Percentiles rank a stretch among this genome's conserved stretches.
phyloP scores from a whole-genome alignment of 1,140 invertebrate genomes.

The Cyphomyrmex costatus region DNA sequence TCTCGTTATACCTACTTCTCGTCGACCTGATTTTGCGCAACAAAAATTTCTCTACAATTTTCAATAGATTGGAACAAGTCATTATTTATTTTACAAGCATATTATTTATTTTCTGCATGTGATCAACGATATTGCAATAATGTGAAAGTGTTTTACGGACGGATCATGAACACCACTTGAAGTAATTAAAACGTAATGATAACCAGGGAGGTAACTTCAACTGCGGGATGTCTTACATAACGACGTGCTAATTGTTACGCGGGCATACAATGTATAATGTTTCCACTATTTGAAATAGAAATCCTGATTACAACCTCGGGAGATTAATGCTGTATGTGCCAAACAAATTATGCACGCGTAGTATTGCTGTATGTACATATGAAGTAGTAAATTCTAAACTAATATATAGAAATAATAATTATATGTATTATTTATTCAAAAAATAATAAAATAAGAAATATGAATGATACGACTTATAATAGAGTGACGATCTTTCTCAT shows the following conservation, averaged over 20 bases:
- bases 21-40: not conserved
- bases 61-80: not conserved
- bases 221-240: conserved; percentile 16
- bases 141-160: not conserved
- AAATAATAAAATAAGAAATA: not conserved
- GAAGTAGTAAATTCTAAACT: not conserved
- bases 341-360: not conserved
- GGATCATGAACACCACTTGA: not conserved
- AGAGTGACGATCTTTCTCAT: not conserved
- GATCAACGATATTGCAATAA: not conserved
- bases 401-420: conserved; percentile 18
- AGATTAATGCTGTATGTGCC: conserved; percentile 19
- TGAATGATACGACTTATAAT: not conserved
- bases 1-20: not conserved
- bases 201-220: conserved; percentile 26
- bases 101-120: not conserved
- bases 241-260: conserved; percentile 27
- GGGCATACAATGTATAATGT: conserved; percentile 21
- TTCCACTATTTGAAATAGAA: conserved; percentile 16
- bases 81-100: not conserved
- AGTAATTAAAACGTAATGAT: conserved; percentile 50
- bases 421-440: not conserved
- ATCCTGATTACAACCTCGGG: conserved; percentile 2
- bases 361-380: not conserved
- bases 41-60: not conserved